These are phyloP conservation scores for Gisinianus flammeolus DNA, from an alignment of 2,888 invertebrate genomes.

Conservation along the genomic window DNA sequence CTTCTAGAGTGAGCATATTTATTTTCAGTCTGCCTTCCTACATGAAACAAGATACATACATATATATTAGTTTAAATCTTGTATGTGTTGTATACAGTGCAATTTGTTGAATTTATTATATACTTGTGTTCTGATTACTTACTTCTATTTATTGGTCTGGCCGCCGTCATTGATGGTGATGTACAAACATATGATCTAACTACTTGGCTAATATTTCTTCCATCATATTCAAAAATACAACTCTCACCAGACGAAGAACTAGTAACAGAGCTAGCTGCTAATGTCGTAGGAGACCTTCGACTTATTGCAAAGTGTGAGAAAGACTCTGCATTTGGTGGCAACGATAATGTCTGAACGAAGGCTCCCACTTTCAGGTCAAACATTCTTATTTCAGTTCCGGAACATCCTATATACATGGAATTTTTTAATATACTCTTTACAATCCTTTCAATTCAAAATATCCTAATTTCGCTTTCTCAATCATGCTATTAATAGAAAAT, in stretches of 20 bases:
- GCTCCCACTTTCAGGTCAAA: constrained; percentile 38
- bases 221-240: constrained; percentile 38
- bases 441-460: no score
- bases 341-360: constrained; percentile 34
- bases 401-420: no score
- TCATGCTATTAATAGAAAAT: no score
- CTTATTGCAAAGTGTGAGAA: constrained; percentile 32
- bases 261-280: constrained; percentile 14
- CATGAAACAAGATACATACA: background rate
- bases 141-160: background rate
- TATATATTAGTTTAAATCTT: background rate
- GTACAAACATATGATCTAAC: constrained; percentile 17
- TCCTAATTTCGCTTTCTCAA: no score
- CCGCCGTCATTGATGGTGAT: background rate
- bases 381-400: constrained; percentile 34
- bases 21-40: background rate
- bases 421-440: no score
- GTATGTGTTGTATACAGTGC: background rate
- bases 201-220: constrained; percentile 33
- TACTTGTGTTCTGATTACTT: background rate
- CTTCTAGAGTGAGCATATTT: constrained; percentile 29
- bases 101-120: background rate
- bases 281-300: constrained; percentile 27
- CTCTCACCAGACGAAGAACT: constrained; percentile 21
- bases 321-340: constrained; percentile 15